Conservation (phyloP, 1,140 invertebrate species). For the Saccostrea glomerata region DNA sequence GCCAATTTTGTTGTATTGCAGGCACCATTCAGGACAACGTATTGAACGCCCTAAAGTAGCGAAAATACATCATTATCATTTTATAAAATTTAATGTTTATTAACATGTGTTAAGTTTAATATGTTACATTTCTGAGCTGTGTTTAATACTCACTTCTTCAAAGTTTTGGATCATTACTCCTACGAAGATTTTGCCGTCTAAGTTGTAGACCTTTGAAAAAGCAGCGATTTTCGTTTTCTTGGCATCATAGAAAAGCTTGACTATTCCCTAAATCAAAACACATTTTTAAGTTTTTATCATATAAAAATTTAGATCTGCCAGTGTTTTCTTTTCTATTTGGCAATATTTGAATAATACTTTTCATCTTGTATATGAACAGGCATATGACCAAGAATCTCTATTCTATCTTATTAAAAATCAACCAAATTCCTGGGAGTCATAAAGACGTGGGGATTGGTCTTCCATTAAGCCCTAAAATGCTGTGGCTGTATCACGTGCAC, state of each 20-base stretch:
- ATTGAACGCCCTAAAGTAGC: not conserved
- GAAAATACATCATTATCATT: not conserved
- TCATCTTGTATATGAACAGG: too few species aligned
- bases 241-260: constrained; percentile 4
- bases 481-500: too few species aligned
- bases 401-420: too few species aligned
- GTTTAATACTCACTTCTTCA: not conserved
- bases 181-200: not conserved
- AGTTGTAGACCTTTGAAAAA: not conserved
- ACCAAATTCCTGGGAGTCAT: too few species aligned
- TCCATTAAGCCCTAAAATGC: too few species aligned
- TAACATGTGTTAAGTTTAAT: not conserved
- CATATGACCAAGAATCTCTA: too few species aligned
- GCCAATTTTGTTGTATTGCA: not conserved
- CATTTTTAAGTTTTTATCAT: not conserved
- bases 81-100: too few species aligned
- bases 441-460: too few species aligned
- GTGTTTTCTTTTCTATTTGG: too few species aligned
- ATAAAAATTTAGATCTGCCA: too few species aligned
- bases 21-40: not conserved
- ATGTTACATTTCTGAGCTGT: not conserved
- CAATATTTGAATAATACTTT: too few species aligned
- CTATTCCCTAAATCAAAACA: not conserved
- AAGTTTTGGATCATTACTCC: not conserved
- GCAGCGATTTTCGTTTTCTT: not conserved